Conservation (phyloP, 2,888 invertebrate genomes). For the Notodonta dromedarius region DNA sequence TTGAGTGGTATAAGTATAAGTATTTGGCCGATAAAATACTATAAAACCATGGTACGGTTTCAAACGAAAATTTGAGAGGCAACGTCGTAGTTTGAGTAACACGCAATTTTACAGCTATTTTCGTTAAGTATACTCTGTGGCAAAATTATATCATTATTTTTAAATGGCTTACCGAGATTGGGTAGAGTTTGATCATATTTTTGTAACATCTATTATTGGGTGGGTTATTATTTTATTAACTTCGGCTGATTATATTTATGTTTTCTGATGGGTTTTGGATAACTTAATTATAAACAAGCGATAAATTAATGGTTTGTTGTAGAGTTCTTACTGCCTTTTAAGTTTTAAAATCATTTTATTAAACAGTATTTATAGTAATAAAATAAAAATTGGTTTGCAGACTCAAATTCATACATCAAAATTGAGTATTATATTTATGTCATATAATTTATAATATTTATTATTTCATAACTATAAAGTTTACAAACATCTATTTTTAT, state of each 20-base stretch:
- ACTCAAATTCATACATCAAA: no score
- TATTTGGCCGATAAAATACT: no score
- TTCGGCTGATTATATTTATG: conserved; percentile 8
- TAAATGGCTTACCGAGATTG: conserved; percentile 30
- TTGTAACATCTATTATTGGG: not conserved
- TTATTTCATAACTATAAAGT: no score
- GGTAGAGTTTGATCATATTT: conserved; percentile 21
- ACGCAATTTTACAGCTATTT: conserved; percentile 23
- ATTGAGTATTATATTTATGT: no score
- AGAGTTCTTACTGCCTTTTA: no score
- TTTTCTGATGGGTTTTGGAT: conserved; percentile 1
- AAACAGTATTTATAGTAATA: no score
- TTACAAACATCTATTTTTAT: no score
- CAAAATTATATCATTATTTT: conserved; percentile 30
- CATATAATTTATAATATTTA: no score
- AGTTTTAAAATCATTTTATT: no score
- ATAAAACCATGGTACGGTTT: not conserved
- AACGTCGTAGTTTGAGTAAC: conserved; percentile 17
- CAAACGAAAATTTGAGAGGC: not conserved
- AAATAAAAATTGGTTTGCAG: no score
- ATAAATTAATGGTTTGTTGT: not conserved
- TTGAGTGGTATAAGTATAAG: no score
- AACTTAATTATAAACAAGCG: conserved; percentile 1
- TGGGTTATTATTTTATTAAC: conserved; percentile 15
- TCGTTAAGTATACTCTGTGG: conserved; percentile 18